These are phyloP conservation scores for Alouatta palliata DNA, from an alignment of 2,113 vertebrate species.

Conservation along the genomic window DNA sequence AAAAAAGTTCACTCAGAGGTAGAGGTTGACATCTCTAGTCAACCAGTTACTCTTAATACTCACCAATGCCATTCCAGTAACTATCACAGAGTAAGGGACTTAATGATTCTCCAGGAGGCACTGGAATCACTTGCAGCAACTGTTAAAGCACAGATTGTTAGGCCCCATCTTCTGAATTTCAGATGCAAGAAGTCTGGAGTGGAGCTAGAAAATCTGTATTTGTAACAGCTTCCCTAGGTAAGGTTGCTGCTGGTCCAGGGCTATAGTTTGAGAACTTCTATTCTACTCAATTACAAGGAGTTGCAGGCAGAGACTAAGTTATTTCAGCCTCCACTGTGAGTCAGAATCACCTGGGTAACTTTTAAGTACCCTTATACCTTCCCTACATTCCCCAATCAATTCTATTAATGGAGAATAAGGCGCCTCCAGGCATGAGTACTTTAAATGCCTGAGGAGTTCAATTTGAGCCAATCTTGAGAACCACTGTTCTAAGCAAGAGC, in stretches of 20 bases:
- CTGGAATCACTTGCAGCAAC: neutral
- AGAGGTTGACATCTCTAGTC: neutral
- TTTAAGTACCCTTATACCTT: neutral
- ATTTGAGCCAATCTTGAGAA: neutral
- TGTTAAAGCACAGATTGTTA: neutral
- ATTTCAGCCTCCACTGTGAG: neutral
- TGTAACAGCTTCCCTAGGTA: neutral
- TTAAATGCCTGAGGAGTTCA: neutral
- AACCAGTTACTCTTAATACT: neutral
- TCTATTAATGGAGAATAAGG: neutral
- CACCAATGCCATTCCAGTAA: neutral
- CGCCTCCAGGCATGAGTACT: neutral
- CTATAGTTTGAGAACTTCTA: neutral
- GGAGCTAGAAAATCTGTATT: neutral
- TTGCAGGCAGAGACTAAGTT: neutral
- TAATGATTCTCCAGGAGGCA: neutral
- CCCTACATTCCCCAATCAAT: neutral
- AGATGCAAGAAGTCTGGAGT: neutral
- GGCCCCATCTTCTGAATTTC: neutral
- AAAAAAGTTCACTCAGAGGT: neutral
- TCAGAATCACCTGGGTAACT: neutral
- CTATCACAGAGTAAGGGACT: neutral
- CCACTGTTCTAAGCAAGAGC: neutral
- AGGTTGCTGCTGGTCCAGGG: neutral
- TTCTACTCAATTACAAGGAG: neutral